Percentiles rank a stretch among this genome's conserved stretches.
Evolutionary conservation across 2,797 vertebrate species (phyloP).

Genomic region (Semotilus atromaculatus): DNA sequence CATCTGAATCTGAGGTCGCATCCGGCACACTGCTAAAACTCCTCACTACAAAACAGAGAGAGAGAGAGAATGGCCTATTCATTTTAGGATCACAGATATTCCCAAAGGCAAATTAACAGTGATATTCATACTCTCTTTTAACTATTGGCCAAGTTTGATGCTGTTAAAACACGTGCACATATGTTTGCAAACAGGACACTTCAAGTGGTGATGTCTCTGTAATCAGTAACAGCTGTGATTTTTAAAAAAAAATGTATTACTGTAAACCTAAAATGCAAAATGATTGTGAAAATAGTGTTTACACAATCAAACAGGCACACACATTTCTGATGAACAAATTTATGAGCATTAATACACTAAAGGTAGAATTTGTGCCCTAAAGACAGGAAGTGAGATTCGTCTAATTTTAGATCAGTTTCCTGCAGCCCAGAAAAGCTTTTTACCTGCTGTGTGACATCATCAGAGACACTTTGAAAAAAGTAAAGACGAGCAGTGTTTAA

Average conservation of each 20-base stretch:
- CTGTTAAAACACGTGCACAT: neutral
- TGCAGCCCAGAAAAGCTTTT: constrained; percentile 24
- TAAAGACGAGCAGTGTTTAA: neutral
- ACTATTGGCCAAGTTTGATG: neutral
- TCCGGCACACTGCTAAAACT: constrained; percentile 93
- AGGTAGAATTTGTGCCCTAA: constrained; percentile 4
- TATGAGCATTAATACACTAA: neutral
- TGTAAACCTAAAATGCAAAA: neutral
- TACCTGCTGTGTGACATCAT: constrained; percentile 31
- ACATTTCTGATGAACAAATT: neutral
- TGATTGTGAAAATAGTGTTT: neutral
- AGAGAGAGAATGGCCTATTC: neutral
- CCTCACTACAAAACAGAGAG: constrained; percentile 78
- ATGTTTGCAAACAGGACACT: constrained; percentile 9
- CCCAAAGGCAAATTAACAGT: neutral
- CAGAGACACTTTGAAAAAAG: neutral
- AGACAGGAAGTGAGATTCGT: constrained; percentile 27
- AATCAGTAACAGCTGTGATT: neutral
- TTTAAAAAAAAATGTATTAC: too few relatives aligned
- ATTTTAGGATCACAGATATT: constrained; percentile 7
- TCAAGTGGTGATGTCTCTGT: neutral
- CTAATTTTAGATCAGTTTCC: constrained; percentile 37
- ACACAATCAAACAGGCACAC: neutral
- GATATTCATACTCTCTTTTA: neutral
- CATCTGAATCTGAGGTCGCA: constrained; percentile 95